A percentile compares a stretch with the other conserved stretches of the same genome.
Conservation (phyloP, 2,888 invertebrate genomes). For the Watsonalla binaria region DNA sequence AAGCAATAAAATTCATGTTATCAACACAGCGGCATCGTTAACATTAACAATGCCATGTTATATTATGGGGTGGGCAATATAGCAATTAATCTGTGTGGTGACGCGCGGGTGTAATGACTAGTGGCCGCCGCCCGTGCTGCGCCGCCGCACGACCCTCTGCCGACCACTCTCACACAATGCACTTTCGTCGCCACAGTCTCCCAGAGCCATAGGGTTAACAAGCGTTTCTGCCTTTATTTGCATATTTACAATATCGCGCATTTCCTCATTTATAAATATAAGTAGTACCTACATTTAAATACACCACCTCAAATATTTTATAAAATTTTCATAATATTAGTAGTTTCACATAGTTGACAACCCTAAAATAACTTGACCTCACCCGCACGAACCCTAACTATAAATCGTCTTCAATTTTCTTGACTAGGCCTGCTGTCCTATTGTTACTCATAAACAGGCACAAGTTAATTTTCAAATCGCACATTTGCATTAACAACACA, state of each 20-base stretch:
- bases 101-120: not conserved
- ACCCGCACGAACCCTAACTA: constrained; percentile 21
- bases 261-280: too few species aligned
- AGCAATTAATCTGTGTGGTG: constrained; percentile 13
- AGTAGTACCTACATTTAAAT: too few species aligned
- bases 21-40: constrained; percentile 39
- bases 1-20: constrained; percentile 58
- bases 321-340: too few species aligned
- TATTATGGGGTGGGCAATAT: constrained; percentile 20
- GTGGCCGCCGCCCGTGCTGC: not conserved
- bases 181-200: too few species aligned
- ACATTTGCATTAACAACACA: too few species aligned
- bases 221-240: too few species aligned
- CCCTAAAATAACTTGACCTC: constrained; percentile 22
- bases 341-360: constrained; percentile 8
- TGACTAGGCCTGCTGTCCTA: not conserved
- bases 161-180: too few species aligned
- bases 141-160: not conserved
- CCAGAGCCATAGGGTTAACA: too few species aligned
- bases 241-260: too few species aligned
- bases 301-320: too few species aligned
- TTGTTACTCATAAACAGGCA: not conserved
- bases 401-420: constrained; percentile 15
- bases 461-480: too few species aligned
- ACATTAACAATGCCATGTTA: constrained; percentile 43